phyloP scores from a whole-genome alignment of 2,888 invertebrate genomes.

The Tolmerus cingulatus region DNA sequence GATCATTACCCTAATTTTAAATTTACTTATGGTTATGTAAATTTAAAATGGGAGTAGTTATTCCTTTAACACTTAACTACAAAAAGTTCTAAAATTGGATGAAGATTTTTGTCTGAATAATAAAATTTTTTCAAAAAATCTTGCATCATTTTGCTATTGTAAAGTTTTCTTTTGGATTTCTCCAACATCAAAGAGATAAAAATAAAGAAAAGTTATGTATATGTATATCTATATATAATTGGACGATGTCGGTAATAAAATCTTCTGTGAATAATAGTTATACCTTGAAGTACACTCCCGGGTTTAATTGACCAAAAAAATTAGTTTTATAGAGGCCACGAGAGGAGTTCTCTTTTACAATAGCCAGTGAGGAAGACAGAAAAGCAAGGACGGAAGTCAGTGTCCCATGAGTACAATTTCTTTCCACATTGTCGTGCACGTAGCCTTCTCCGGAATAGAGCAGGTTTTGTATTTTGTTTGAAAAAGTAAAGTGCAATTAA shows the following conservation, averaged over 20 bases:
- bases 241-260: background rate
- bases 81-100: no score
- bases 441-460: background rate
- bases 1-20: no score
- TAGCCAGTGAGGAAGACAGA: background rate
- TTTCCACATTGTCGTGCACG: constrained; percentile 15
- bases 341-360: background rate
- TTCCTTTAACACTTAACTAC: no score
- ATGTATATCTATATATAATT: background rate
- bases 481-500: constrained; percentile 30
- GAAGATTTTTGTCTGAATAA: no score
- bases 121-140: no score
- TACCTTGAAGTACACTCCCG: background rate
- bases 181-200: background rate
- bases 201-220: background rate
- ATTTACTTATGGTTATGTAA: no score
- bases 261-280: background rate
- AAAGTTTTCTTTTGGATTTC: background rate
- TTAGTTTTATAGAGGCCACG: constrained; percentile 2
- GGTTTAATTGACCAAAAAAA: constrained; percentile 23
- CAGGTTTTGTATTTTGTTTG: background rate
- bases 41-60: no score
- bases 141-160: no score
- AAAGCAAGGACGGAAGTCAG: constrained; percentile 33
- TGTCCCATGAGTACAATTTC: constrained; percentile 11